phyloP scores from a whole-genome alignment of 2,888 invertebrate species.

The Lucinisca nassula region DNA sequence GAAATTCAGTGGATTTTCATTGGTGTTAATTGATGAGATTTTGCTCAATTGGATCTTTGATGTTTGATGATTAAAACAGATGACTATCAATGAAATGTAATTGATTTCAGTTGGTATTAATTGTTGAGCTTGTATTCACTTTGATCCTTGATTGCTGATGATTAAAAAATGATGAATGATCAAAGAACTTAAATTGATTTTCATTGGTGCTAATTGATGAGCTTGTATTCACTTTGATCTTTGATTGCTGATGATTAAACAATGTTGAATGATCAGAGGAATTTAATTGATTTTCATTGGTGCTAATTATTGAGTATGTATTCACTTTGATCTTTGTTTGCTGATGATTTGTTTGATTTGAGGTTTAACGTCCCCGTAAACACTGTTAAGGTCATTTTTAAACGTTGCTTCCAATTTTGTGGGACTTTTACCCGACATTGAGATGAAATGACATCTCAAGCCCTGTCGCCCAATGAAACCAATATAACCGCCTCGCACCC shows the following conservation, averaged over 20 bases:
- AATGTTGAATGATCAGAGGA: neutral
- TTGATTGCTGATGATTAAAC: neutral
- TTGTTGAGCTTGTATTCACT: constrained; percentile 3
- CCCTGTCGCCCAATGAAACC: neutral
- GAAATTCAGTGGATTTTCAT: neutral
- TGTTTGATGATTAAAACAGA: neutral
- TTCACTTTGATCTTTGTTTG: neutral
- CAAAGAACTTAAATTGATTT: neutral
- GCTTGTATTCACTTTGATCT: constrained; percentile 6
- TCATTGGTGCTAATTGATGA: neutral
- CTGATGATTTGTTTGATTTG: too few relatives aligned
- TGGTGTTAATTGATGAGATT: neutral
- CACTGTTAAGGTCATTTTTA: too few relatives aligned
- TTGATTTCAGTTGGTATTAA: neutral
- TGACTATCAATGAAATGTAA: neutral
- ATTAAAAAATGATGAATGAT: neutral
- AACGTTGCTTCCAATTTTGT: too few relatives aligned
- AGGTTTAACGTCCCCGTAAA: too few relatives aligned
- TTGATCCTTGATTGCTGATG: neutral
- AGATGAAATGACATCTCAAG: too few relatives aligned
- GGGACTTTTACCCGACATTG: too few relatives aligned
- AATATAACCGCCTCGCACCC: too few relatives aligned
- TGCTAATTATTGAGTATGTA: neutral
- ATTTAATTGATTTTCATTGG: neutral
- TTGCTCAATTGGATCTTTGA: neutral